Conservation (phyloP, 2,113 vertebrate genomes). For the Neodontobutis hainanensis region DNA sequence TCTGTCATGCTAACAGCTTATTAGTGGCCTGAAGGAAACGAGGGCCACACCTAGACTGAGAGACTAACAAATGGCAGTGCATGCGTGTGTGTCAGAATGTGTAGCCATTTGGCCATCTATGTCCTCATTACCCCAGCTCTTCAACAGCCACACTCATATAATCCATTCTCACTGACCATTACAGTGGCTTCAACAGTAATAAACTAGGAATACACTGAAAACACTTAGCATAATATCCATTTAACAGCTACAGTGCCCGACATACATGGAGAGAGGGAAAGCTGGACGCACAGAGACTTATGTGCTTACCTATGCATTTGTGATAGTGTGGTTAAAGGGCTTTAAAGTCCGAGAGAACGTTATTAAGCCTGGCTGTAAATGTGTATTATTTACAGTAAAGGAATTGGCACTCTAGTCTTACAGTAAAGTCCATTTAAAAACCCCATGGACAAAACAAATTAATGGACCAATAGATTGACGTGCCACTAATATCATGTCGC, state of each 20-base stretch:
- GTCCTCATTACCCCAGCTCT: slow-evolving; percentile 62
- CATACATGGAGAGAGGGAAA: not conserved
- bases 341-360: slow-evolving; percentile 4
- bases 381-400: slow-evolving; percentile 8
- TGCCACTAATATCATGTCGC: not conserved
- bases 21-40: slow-evolving; percentile 75
- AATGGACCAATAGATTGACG: not conserved
- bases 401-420: not conserved
- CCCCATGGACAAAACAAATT: not conserved
- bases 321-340: not conserved
- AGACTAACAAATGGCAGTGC: slow-evolving; percentile 62
- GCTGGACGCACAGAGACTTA: slow-evolving; percentile 3
- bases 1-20: slow-evolving; percentile 80
- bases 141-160: slow-evolving; percentile 38
- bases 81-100: slow-evolving; percentile 44
- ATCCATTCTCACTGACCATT: slow-evolving; percentile 41
- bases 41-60: slow-evolving; percentile 67
- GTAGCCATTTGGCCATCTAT: slow-evolving; percentile 47
- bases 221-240: slow-evolving; percentile 12
- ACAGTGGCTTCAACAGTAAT: slow-evolving; percentile 28
- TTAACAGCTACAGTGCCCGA: slow-evolving; percentile 26
- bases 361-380: slow-evolving; percentile 12
- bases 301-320: not conserved
- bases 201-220: slow-evolving; percentile 18
- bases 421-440: slow-evolving; percentile 1